Evolutionary conservation across 1,140 invertebrate genomes (phyloP).

Genomic region (Platyscapa corneri): DNA sequence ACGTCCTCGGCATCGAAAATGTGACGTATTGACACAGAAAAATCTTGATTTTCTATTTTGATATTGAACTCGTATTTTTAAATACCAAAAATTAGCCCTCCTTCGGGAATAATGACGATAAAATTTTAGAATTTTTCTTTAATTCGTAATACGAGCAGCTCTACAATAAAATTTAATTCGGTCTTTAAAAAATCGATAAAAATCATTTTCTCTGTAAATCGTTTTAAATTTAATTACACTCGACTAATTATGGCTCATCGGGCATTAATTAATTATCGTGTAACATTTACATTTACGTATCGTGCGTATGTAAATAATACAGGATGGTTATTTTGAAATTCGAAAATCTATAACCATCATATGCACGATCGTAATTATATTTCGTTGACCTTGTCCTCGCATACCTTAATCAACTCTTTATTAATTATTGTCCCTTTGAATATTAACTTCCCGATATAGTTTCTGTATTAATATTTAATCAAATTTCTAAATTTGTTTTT

Average conservation of each 20-base stretch:
- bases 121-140: no score
- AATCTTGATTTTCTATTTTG: no score
- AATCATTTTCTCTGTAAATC: background rate
- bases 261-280: background rate
- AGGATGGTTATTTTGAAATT: background rate
- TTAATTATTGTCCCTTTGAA: background rate
- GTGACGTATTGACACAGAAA: no score
- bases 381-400: background rate
- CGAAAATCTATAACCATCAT: background rate
- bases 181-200: no score
- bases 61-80: no score
- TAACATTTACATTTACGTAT: background rate
- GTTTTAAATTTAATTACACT: background rate
- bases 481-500: background rate
- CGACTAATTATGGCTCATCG: background rate
- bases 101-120: no score
- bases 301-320: background rate
- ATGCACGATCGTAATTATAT: background rate
- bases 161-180: no score
- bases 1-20: no score
- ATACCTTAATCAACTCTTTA: background rate
- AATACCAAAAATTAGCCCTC: no score
- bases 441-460: background rate
- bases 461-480: background rate
- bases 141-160: no score